Percentiles rank a stretch among this genome's conserved stretches.
Conservation (phyloP, 2,797 vertebrate species). For the Staurois parvus region DNA sequence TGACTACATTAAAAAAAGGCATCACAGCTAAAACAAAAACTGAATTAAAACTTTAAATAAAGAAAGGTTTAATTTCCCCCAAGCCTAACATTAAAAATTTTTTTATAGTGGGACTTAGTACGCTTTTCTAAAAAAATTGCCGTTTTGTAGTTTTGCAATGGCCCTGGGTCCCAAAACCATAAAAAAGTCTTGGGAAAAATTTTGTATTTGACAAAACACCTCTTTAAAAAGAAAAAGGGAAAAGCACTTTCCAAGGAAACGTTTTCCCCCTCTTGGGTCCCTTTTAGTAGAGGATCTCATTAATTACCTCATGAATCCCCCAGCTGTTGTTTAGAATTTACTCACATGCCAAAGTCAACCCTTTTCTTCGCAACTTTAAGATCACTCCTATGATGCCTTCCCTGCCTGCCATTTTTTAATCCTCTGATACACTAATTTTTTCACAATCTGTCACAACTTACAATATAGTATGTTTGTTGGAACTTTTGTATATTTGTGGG, state of each 20-base stretch:
- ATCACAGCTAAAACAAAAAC: background rate
- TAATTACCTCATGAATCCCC: no score
- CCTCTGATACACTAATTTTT: background rate
- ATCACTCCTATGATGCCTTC: background rate
- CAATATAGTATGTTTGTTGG: no score
- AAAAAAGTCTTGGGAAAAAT: conserved; percentile 38
- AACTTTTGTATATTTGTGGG: background rate
- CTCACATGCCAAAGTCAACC: conserved; percentile 19
- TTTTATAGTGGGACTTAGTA: background rate
- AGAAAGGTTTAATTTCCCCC: no score
- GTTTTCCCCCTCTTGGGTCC: conserved; percentile 33
- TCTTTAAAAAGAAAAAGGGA: conserved; percentile 28
- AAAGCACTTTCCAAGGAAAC: conserved; percentile 43
- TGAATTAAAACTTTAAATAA: background rate
- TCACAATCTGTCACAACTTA: no score
- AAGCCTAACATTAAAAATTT: background rate
- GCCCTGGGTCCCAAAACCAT: conserved; percentile 24
- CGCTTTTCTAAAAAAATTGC: background rate
- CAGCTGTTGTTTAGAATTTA: background rate
- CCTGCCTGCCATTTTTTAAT: background rate
- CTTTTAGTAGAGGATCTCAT: conserved; percentile 23
- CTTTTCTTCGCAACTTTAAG: background rate
- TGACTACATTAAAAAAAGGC: background rate
- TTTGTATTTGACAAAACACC: conserved; percentile 15
- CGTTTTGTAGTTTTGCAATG: conserved; percentile 24